phyloP scores from a whole-genome alignment of 2,113 vertebrate genomes.

The Cichladusa arquata region DNA sequence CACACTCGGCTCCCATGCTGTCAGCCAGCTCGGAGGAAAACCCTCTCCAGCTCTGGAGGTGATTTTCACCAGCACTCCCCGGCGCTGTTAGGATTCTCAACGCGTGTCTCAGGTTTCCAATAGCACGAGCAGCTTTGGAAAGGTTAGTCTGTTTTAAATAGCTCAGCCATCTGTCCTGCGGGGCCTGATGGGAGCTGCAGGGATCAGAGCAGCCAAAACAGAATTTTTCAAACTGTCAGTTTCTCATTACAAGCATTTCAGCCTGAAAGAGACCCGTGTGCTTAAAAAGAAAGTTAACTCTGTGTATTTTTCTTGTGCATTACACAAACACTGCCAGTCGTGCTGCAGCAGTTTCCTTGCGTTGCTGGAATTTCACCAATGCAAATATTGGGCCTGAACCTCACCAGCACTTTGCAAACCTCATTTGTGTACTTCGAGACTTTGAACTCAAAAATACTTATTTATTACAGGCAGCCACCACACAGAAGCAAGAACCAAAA shows the following conservation, averaged over 20 bases:
- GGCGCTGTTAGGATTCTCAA: neutral
- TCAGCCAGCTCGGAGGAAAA: neutral
- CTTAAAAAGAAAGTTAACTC: neutral
- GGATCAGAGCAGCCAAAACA: conserved; percentile 31
- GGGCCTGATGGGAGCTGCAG: conserved; percentile 43
- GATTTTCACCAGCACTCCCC: neutral
- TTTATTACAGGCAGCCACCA: neutral
- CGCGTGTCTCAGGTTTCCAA: conserved; percentile 53
- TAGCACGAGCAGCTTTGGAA: conserved; percentile 59
- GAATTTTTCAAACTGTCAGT: conserved; percentile 34
- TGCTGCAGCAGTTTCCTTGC: neutral
- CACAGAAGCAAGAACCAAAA: neutral
- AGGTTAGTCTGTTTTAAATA: conserved; percentile 76
- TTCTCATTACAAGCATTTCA: neutral
- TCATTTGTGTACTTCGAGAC: neutral
- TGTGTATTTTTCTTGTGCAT: neutral
- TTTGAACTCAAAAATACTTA: neutral
- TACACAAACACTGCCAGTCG: neutral
- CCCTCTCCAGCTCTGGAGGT: neutral
- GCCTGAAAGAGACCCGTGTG: neutral
- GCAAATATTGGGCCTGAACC: neutral
- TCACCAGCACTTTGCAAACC: neutral
- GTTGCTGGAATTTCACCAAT: neutral
- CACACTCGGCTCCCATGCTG: neutral
- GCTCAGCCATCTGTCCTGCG: conserved; percentile 66